phyloP scores from a whole-genome alignment of 2,113 vertebrate genomes.

The Pleuronectes platessa region DNA sequence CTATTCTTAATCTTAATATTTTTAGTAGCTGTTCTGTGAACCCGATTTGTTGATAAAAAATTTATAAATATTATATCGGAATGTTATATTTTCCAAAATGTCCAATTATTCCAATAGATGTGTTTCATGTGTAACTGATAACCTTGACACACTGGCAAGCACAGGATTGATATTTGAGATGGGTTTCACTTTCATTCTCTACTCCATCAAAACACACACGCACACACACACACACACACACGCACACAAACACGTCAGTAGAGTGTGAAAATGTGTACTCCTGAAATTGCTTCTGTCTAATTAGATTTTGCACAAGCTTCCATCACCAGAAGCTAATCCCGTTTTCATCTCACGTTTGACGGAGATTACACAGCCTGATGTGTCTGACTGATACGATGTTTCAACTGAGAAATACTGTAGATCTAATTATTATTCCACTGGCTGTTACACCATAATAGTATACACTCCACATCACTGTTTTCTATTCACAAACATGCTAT shows the following conservation, averaged over 20 bases:
- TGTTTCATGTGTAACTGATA: not conserved
- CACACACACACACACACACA: not conserved
- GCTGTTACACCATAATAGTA: not conserved
- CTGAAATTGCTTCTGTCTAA: constrained; percentile 45
- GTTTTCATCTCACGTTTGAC: constrained; percentile 14
- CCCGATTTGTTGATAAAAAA: too few relatives aligned
- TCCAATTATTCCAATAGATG: not conserved
- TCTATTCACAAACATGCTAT: not conserved
- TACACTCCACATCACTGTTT: not conserved
- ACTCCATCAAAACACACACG: not conserved
- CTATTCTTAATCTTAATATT: too few relatives aligned
- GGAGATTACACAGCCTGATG: constrained; percentile 12
- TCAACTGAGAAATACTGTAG: not conserved
- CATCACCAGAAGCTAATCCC: constrained; percentile 21
- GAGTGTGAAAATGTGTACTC: constrained; percentile 7
- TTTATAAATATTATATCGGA: too few relatives aligned
- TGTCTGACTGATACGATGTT: not conserved
- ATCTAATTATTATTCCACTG: not conserved
- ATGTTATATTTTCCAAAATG: not conserved
- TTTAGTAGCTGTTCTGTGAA: not conserved
- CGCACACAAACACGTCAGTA: not conserved
- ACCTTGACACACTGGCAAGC: not conserved
- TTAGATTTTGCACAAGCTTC: constrained; percentile 31
- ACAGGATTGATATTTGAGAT: constrained; percentile 2
- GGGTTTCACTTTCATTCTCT: not conserved